phyloP scores from a whole-genome alignment of 2,113 vertebrate species.

The Myrmecophaga tridactyla region DNA sequence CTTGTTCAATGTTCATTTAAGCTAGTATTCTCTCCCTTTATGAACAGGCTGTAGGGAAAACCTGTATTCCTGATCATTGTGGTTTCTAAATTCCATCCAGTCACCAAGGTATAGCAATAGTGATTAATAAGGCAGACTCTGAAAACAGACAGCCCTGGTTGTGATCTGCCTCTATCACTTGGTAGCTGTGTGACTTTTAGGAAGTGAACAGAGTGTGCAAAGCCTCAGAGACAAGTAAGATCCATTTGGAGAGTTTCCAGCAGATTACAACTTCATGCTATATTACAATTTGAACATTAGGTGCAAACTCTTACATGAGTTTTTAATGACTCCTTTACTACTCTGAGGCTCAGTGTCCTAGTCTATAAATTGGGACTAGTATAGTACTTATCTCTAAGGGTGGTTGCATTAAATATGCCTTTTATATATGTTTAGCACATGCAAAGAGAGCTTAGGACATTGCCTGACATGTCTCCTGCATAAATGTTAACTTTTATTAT shows the following conservation, averaged over 20 bases:
- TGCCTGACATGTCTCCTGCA: too few species aligned
- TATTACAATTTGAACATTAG: neutral
- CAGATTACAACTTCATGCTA: neutral
- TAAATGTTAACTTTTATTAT: neutral
- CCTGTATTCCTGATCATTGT: neutral
- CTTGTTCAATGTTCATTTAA: neutral
- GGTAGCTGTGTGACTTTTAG: neutral
- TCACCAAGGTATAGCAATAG: neutral
- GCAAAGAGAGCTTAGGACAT: rapidly evolving
- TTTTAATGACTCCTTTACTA: too few species aligned
- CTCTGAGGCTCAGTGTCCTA: neutral
- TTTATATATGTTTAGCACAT: too few species aligned
- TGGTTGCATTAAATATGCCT: neutral
- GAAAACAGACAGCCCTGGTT: too few species aligned
- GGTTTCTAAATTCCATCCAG: neutral
- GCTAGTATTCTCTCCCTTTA: neutral
- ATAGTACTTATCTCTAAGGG: neutral
- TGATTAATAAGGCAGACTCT: neutral
- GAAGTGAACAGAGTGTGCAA: neutral
- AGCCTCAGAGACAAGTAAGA: neutral
- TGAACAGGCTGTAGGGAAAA: neutral
- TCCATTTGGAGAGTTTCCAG: neutral
- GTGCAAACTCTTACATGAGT: too few species aligned
- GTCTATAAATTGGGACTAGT: neutral
- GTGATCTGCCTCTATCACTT: neutral